Percentiles rank a stretch among this genome's conserved stretches.
phyloP scores from a whole-genome alignment of 1,140 invertebrate genomes.

The Melipona quadrifasciata region DNA sequence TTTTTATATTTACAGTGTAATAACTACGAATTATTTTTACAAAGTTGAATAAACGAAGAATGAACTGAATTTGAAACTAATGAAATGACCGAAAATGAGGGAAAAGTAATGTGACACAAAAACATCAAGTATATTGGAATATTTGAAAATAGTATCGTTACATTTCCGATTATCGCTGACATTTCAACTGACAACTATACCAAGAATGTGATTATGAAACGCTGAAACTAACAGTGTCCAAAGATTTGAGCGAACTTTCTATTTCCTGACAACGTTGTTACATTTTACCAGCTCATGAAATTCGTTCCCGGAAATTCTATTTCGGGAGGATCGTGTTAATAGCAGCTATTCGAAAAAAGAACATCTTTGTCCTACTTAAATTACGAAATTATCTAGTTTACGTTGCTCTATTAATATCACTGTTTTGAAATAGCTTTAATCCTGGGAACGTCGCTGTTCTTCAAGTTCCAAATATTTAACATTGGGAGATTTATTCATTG shows the following conservation, averaged over 20 bases:
- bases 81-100: too few species aligned
- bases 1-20: neutral
- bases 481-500: neutral
- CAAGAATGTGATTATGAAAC: neutral
- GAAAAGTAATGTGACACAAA: neutral
- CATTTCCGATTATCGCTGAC: neutral
- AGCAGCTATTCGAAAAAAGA: neutral
- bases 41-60: neutral
- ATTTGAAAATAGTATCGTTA: neutral
- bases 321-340: neutral
- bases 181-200: neutral
- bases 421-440: neutral
- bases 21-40: neutral
- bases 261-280: constrained; percentile 6
- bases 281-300: constrained; percentile 19
- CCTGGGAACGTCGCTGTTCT: neutral
- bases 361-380: neutral
- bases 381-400: neutral
- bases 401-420: neutral
- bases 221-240: neutral
- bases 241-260: constrained; percentile 9
- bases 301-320: neutral
- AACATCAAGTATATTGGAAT: neutral
- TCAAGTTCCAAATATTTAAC: neutral
- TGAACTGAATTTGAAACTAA: neutral